Percentiles rank a stretch among this genome's conserved stretches.
Evolutionary conservation across 2,888 invertebrate species (phyloP).

Genomic region (Noctua comes): DNA sequence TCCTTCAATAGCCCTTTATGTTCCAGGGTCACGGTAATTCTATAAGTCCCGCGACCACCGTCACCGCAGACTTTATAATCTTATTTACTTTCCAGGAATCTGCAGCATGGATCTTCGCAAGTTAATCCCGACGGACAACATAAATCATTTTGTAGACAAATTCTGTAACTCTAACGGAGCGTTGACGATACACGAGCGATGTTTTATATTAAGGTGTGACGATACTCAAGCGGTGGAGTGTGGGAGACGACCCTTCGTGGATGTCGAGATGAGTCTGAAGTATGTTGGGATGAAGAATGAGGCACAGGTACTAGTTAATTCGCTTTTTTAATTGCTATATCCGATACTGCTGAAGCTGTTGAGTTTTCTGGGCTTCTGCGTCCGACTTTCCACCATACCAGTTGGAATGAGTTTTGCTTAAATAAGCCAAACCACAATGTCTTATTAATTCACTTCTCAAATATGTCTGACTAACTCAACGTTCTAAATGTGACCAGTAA

Average conservation of each 20-base stretch:
- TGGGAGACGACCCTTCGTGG: constrained; percentile 82
- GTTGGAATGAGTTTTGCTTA: not conserved
- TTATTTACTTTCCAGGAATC: constrained; percentile 75
- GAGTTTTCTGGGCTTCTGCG: not conserved
- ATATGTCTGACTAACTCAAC: too few species aligned
- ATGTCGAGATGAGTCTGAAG: constrained; percentile 87
- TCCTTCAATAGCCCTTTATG: too few species aligned
- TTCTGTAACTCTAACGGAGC: constrained; percentile 80
- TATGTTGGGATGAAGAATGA: constrained; percentile 76
- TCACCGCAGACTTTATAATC: not conserved
- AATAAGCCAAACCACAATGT: not conserved
- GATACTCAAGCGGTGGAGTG: constrained; percentile 48
- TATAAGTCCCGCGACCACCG: too few species aligned
- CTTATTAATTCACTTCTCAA: not conserved
- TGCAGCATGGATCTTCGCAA: constrained; percentile 89
- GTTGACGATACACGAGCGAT: constrained; percentile 85
- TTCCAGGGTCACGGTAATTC: too few species aligned
- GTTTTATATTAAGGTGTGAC: constrained; percentile 80
- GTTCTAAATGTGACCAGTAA: too few species aligned
- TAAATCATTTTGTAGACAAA: constrained; percentile 78
- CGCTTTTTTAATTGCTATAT: not conserved
- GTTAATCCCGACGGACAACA: constrained; percentile 84
- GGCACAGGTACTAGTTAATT: constrained; percentile 61
- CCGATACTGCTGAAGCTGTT: not conserved
- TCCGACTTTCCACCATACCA: not conserved